Evolutionary conservation across 2,888 invertebrate genomes (phyloP), one percentile per base, ranked within the genome.

Genomic region (Heliconius ethilla): DNA sequence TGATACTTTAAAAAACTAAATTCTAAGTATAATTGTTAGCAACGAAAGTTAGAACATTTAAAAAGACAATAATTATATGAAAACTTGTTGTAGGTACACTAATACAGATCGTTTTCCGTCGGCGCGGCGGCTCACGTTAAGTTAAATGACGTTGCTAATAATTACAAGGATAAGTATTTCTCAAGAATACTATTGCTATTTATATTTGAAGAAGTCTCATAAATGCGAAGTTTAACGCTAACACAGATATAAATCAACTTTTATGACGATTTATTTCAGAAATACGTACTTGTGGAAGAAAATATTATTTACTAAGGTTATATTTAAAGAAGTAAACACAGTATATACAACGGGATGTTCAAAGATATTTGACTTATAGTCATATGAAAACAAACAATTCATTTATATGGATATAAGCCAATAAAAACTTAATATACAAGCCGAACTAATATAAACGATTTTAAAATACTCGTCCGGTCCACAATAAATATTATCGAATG

Each of bases 341-440:
- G 13, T 13, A 25, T 63, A 63, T 27, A 27, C 25, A 15, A 22
- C 51, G 18, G 29, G 27, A 51, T 29, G 40, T 27, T 18, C 11
- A 10, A 22, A 70, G 4, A 70, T 55, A 51, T 55, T n/a, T 55
- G 33, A 72, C 11, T 33, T 13, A 15, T 7, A 72, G n/a, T 18
- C 29, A 13, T n/a, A 72, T 18, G 25, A 70, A 55, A 70, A 33
- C 22, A 72, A 59, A 37, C 25, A 25, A 69, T 69, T 45, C 40
- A 25, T 69, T 59, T 33, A 37, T 59, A 59, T 59, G n/a, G 7
- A 59, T 33, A 59, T 59, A 59, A 15, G 33, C 72, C 72, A 72
- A 59, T 59, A 59, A 72, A 72, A 72, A 59, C 72, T 72, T 72
- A n/a, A 72, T 72, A 25, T 59, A 55, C 33, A n/a, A 72, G 37